Percentiles rank a stretch among this genome's conserved stretches.
Conservation (phyloP, 2,888 invertebrate species). For the Chymomyza procnemis region DNA sequence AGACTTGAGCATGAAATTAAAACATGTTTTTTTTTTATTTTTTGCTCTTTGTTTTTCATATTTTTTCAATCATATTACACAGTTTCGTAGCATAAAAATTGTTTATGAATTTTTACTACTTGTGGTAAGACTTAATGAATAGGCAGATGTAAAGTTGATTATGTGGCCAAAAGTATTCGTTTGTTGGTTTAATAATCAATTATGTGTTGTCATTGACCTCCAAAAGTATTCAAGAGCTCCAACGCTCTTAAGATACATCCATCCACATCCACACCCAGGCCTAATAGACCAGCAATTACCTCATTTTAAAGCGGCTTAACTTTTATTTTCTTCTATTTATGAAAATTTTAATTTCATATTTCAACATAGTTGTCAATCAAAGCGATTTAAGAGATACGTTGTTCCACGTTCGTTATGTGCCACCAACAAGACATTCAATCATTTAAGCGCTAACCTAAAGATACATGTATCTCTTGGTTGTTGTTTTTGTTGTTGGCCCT, state of each 20-base stretch:
- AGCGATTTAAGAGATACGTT: constrained; percentile 23
- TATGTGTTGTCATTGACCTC: constrained; percentile 69
- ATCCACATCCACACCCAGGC: constrained; percentile 54
- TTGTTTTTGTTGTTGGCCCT: constrained; percentile 28
- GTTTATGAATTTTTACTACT: not conserved
- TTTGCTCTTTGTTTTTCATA: too few relatives aligned
- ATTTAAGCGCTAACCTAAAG: constrained; percentile 33
- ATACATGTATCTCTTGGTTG: constrained; percentile 13
- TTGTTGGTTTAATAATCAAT: constrained; percentile 65
- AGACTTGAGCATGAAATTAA: constrained; percentile 71
- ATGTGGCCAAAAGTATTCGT: not conserved
- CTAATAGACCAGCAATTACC: constrained; percentile 70
- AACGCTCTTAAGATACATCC: not conserved
- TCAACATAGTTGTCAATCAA: constrained; percentile 74
- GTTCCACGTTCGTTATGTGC: not conserved
- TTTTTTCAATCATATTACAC: too few relatives aligned
- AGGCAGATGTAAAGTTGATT: not conserved
- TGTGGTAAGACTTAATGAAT: not conserved
- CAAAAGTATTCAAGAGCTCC: constrained; percentile 38
- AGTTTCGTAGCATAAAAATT: not conserved
- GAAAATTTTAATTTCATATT: constrained; percentile 71
- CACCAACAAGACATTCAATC: constrained; percentile 1
- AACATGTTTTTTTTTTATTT: constrained; percentile 63
- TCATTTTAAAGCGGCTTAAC: constrained; percentile 66
- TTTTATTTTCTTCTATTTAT: constrained; percentile 59